These are phyloP conservation scores for Saccopteryx bilineata DNA, from an alignment of 2,113 vertebrate species.

Conservation along the genomic window DNA sequence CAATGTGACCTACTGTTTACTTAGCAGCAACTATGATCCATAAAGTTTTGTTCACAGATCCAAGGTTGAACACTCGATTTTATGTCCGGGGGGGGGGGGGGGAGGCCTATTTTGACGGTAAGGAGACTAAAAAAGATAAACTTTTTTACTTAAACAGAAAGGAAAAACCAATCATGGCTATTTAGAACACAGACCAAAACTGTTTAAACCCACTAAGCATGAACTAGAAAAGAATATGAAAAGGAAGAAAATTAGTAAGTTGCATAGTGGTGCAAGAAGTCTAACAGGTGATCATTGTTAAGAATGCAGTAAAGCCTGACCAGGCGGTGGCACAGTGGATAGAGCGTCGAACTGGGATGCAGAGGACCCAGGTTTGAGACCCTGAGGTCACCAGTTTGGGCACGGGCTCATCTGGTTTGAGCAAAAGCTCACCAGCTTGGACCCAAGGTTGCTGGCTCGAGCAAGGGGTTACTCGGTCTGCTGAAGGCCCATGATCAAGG, in stretches of 20 bases:
- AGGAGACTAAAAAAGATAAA: background rate
- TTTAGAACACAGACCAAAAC: constrained; percentile 49
- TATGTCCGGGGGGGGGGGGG: background rate
- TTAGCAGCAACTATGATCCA: constrained; percentile 47
- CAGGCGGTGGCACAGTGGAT: too few species aligned
- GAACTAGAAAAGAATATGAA: constrained; percentile 42
- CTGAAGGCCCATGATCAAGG: too few species aligned
- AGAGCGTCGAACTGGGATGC: too few species aligned
- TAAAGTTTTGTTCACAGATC: constrained; percentile 54
- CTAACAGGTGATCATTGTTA: background rate
- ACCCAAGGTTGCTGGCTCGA: too few species aligned
- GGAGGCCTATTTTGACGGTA: constrained; percentile 38
- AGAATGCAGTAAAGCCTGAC: constrained; percentile 9
- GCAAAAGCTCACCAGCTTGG: too few species aligned
- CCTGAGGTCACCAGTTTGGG: too few species aligned
- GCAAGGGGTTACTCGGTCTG: too few species aligned
- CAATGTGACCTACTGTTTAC: constrained; percentile 28
- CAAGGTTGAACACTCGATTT: constrained; percentile 42
- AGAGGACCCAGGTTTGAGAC: too few species aligned
- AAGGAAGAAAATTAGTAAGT: constrained; percentile 33
- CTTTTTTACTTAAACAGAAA: background rate
- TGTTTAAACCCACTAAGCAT: constrained; percentile 6
- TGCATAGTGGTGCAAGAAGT: background rate
- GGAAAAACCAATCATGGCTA: background rate
- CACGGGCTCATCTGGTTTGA: too few species aligned